phyloP scores from a whole-genome alignment of 2,888 invertebrate species.

The Amiota communis region DNA sequence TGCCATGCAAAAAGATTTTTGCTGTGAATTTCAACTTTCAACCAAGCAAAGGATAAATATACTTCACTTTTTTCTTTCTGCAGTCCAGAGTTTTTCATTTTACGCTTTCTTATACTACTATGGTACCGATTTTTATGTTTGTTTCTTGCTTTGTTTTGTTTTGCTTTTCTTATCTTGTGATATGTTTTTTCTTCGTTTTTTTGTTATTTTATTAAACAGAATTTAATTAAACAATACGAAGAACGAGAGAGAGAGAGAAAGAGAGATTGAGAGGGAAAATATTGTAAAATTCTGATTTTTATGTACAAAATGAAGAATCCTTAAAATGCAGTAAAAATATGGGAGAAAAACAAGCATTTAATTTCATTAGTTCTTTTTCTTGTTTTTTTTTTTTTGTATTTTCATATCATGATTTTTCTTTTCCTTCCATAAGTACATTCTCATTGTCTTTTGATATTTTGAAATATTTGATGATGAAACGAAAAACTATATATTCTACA shows the following conservation, averaged over 20 bases:
- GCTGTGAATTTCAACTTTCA: neutral
- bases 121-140: too few species aligned
- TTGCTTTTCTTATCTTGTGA: conserved; percentile 4
- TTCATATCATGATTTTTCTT: too few species aligned
- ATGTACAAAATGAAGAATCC: conserved; percentile 20
- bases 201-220: conserved; percentile 18
- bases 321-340: neutral
- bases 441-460: neutral
- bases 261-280: too few species aligned
- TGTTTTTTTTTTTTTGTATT: too few species aligned
- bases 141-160: too few species aligned
- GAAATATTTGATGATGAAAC: neutral
- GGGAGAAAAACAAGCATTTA: too few species aligned
- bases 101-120: too few species aligned
- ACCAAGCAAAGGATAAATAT: conserved; percentile 8
- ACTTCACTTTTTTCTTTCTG: conserved; percentile 31
- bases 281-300: conserved; percentile 18
- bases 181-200: neutral
- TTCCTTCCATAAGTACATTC: too few species aligned
- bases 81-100: too few species aligned
- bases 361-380: too few species aligned
- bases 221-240: conserved; percentile 11
- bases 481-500: neutral
- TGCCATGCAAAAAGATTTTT: neutral
- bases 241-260: neutral